A percentile compares a stretch with the other conserved stretches of the same genome.
phyloP scores from a whole-genome alignment of 2,113 vertebrate genomes.

The Chaenocephalus aceratus region DNA sequence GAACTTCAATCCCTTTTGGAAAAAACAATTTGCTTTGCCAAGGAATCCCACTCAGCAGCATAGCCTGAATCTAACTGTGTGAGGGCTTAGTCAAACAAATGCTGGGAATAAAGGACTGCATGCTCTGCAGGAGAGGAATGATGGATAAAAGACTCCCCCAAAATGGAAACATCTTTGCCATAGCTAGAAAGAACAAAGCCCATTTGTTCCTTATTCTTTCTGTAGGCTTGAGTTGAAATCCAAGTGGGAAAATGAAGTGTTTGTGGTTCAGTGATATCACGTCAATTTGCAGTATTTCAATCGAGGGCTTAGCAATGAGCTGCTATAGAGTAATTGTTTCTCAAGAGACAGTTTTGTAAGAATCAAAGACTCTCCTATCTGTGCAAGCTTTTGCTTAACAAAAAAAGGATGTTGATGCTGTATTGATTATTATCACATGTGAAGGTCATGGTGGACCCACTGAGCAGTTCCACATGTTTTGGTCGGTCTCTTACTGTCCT shows the following conservation, averaged over 20 bases:
- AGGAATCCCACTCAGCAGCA: slow-evolving; percentile 27
- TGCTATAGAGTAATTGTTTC: slow-evolving; percentile 20
- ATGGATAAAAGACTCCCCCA: slow-evolving; percentile 35
- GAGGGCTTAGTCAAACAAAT: slow-evolving; percentile 40
- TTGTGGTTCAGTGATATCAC: slow-evolving; percentile 37
- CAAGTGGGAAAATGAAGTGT: slow-evolving; percentile 18
- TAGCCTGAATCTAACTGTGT: slow-evolving; percentile 44
- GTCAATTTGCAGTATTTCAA: not conserved
- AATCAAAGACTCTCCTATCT: slow-evolving; percentile 15
- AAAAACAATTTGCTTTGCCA: slow-evolving; percentile 31
- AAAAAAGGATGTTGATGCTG: not conserved
- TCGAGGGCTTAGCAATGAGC: not conserved
- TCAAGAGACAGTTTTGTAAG: not conserved
- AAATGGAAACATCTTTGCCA: slow-evolving; percentile 53
- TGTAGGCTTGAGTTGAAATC: not conserved
- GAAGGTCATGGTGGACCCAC: slow-evolving; percentile 16
- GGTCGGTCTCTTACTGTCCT: slow-evolving; percentile 26
- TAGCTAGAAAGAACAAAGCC: slow-evolving; percentile 29
- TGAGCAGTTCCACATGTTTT: slow-evolving; percentile 54
- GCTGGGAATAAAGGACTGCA: slow-evolving; percentile 25
- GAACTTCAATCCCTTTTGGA: slow-evolving; percentile 44
- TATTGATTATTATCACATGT: slow-evolving; percentile 50
- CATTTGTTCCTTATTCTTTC: slow-evolving; percentile 8
- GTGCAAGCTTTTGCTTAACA: slow-evolving; percentile 4
- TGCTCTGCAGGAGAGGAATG: slow-evolving; percentile 39